A percentile compares a stretch with the other conserved stretches of the same genome.
These are phyloP conservation scores for Antigone vipio DNA, from an alignment of 2,113 vertebrate species.

Conservation along the genomic window DNA sequence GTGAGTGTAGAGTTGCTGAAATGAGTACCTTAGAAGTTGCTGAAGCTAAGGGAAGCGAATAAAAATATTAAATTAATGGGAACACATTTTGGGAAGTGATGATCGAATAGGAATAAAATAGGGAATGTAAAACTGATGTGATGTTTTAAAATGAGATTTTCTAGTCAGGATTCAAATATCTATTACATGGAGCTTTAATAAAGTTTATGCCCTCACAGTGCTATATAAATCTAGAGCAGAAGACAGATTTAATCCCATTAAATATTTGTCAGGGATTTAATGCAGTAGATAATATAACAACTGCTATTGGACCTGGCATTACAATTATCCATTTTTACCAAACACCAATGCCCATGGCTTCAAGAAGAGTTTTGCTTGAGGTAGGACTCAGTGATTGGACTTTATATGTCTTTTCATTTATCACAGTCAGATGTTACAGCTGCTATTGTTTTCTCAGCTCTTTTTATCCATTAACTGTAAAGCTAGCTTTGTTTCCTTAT, in stretches of 20 bases:
- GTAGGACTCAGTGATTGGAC: background rate
- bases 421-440: background rate
- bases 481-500: background rate
- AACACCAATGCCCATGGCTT: background rate
- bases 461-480: background rate
- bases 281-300: constrained; percentile 5
- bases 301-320: background rate
- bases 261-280: constrained; percentile 44
- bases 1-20: background rate
- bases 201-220: constrained; percentile 10
- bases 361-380: background rate
- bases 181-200: background rate
- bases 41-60: background rate
- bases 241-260: constrained; percentile 54
- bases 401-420: background rate
- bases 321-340: background rate
- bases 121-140: background rate
- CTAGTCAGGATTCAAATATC: background rate
- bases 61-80: background rate
- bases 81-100: background rate
- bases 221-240: constrained; percentile 15
- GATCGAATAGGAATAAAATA: background rate
- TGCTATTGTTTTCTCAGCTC: background rate
- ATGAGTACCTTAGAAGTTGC: background rate
- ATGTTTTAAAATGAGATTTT: constrained; percentile 1